Evolutionary conservation across 2,888 invertebrate genomes (phyloP).

Genomic region (Empis livida): DNA sequence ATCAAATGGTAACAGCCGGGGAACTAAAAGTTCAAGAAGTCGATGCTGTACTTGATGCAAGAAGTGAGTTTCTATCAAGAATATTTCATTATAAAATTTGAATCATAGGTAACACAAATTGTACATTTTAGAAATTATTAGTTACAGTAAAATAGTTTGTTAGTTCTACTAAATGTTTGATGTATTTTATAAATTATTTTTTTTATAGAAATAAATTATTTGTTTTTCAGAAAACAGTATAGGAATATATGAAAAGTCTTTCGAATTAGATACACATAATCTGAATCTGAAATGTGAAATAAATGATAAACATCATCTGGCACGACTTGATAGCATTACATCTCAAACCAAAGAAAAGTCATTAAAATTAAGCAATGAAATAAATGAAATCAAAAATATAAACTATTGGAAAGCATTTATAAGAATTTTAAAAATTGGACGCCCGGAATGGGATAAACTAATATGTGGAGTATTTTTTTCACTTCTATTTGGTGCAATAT

Average conservation of each 20-base stretch:
- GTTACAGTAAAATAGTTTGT: too few relatives aligned
- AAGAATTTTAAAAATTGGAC: slow-evolving; percentile 42
- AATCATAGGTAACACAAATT: too few relatives aligned
- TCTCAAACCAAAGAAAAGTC: not conserved
- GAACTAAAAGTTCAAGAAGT: slow-evolving; percentile 16
- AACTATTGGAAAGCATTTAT: slow-evolving; percentile 25
- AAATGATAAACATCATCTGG: not conserved
- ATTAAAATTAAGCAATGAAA: too few relatives aligned
- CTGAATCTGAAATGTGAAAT: slow-evolving; percentile 24
- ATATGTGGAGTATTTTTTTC: slow-evolving; percentile 49
- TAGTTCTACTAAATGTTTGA: too few relatives aligned
- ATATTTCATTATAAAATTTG: too few relatives aligned
- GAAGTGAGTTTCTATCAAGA: slow-evolving; percentile 8
- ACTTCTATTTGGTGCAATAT: slow-evolving; percentile 50
- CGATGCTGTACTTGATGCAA: slow-evolving; percentile 5
- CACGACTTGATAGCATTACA: not conserved
- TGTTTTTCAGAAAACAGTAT: slow-evolving; percentile 25
- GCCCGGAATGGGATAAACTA: slow-evolving; percentile 54
- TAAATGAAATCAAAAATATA: slow-evolving; percentile 4
- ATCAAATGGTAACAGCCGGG: slow-evolving; percentile 43
- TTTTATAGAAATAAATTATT: too few relatives aligned
- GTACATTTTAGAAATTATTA: too few relatives aligned
- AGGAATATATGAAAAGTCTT: slow-evolving; percentile 30
- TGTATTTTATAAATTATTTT: too few relatives aligned
- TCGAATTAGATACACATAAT: slow-evolving; percentile 29